Evolutionary conservation across 2,113 vertebrate genomes (phyloP).

Genomic region (Ciconia boyciana): DNA sequence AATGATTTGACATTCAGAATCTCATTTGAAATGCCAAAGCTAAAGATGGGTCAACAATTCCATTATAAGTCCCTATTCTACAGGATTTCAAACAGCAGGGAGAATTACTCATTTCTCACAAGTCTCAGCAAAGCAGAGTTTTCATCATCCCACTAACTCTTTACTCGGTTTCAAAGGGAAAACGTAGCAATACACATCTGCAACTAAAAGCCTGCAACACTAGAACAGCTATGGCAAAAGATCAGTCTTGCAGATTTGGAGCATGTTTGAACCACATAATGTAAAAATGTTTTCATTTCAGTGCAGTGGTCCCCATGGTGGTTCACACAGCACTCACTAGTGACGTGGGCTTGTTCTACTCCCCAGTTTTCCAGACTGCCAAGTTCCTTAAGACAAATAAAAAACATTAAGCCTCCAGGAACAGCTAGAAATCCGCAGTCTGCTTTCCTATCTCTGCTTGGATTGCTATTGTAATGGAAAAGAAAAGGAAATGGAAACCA

Average conservation of each 20-base stretch:
- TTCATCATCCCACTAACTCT: background rate
- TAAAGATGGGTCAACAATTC: background rate
- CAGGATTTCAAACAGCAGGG: background rate
- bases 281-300: background rate
- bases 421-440: background rate
- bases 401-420: background rate
- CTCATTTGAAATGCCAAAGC: constrained; percentile 1
- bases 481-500: background rate
- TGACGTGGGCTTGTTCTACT: background rate
- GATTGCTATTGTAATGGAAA: background rate
- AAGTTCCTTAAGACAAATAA: background rate
- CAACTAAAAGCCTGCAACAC: background rate
- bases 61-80: background rate
- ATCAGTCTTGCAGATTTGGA: background rate
- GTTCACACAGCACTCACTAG: background rate
- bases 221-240: background rate
- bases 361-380: background rate
- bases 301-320: background rate
- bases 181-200: background rate
- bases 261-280: background rate
- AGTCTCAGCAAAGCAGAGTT: background rate
- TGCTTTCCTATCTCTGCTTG: background rate
- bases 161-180: background rate
- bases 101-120: background rate
- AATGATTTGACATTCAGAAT: constrained; percentile 5